phyloP scores from a whole-genome alignment of 2,797 vertebrate species.

The Semaprochilodus insignis region DNA sequence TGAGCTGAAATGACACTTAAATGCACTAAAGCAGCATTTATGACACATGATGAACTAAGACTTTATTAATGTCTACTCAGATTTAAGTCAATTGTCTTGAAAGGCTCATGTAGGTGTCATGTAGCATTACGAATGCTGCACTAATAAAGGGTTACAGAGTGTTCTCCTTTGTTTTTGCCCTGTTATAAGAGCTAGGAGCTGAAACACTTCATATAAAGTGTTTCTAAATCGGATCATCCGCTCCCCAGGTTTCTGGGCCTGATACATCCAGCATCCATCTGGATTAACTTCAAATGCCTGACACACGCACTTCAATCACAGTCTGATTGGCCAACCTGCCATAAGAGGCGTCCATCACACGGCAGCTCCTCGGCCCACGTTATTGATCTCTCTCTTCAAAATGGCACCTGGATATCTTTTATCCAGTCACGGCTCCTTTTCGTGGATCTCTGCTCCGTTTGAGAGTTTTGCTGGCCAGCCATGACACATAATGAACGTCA shows the following conservation, averaged over 20 bases:
- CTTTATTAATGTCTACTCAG: no score
- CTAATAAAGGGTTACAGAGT: no score
- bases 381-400: constrained; percentile 32
- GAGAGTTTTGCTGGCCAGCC: not conserved
- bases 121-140: no score
- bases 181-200: not conserved
- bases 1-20: no score
- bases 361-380: not conserved
- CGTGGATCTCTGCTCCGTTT: not conserved
- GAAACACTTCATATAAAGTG: constrained; percentile 8
- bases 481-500: not conserved
- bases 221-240: not conserved
- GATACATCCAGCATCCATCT: constrained; percentile 19
- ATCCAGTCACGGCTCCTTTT: not conserved
- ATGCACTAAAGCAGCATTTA: no score
- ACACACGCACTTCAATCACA: constrained; percentile 15
- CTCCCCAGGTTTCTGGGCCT: constrained; percentile 1
- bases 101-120: no score
- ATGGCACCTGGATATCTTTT: constrained; percentile 10
- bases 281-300: constrained; percentile 25
- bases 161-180: not conserved
- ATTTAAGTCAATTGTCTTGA: no score
- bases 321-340: constrained; percentile 3
- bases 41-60: no score
- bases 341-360: not conserved